Evolutionary conservation across 2,113 vertebrate species (phyloP).

Genomic region (Panthera leo): DNA sequence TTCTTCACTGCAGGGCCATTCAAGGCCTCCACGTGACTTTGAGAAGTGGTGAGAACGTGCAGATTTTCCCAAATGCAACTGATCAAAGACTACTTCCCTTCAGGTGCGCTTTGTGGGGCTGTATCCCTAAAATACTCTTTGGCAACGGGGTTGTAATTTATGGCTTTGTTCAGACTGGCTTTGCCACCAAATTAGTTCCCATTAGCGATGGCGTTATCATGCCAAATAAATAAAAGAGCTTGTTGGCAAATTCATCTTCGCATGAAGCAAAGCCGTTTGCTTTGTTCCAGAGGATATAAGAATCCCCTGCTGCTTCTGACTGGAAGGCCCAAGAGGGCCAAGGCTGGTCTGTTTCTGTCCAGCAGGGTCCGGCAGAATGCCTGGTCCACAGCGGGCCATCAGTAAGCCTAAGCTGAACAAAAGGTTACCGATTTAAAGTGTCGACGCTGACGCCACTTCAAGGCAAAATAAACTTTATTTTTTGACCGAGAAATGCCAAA

Average conservation of each 20-base stretch:
- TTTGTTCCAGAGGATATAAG: neutral
- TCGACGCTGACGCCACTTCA: neutral
- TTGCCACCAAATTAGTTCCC: neutral
- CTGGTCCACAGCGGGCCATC: neutral
- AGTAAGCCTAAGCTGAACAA: neutral
- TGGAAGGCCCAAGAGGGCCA: neutral
- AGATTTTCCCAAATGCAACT: neutral
- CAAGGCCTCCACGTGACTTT: neutral
- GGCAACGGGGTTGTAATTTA: neutral
- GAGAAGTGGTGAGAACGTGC: rapidly evolving
- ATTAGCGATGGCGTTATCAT: neutral
- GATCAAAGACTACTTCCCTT: neutral
- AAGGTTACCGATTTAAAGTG: neutral
- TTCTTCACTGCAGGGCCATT: neutral
- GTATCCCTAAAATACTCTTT: neutral
- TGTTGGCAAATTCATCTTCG: neutral
- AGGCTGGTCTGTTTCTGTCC: neutral
- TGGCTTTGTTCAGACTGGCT: neutral
- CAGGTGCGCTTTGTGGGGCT: too few relatives aligned
- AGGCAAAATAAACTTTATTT: neutral
- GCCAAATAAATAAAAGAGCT: neutral
- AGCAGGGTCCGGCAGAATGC: neutral
- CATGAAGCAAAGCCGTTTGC: neutral
- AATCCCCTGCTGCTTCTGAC: neutral
- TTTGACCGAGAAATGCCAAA: neutral